These are phyloP conservation scores for Rallus limicola DNA, from an alignment of 2,113 vertebrate species.

Conservation along the genomic window DNA sequence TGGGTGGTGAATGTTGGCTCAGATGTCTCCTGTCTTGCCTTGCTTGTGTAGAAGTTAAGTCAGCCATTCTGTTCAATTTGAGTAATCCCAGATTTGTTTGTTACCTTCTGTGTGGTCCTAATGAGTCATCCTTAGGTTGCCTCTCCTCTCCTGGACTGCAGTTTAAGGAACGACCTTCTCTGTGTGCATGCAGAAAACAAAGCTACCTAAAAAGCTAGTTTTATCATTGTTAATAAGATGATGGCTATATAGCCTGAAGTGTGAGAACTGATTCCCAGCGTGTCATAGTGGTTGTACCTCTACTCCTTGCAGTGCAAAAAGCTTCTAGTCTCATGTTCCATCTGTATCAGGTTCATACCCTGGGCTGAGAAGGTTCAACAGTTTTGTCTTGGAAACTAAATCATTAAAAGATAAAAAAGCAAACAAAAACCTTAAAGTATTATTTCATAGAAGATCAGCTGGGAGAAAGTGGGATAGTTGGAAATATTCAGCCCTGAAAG, in stretches of 20 bases:
- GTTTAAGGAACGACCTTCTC: neutral
- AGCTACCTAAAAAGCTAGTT: neutral
- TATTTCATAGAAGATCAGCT: neutral
- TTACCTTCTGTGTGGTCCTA: neutral
- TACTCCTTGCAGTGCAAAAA: neutral
- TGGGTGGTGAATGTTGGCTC: neutral
- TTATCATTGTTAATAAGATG: neutral
- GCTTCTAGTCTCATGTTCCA: neutral
- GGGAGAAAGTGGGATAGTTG: neutral
- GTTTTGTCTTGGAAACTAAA: neutral
- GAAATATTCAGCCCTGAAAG: neutral
- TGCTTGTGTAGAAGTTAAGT: neutral
- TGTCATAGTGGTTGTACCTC: neutral
- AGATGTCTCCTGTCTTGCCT: fast-evolving
- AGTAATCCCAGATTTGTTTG: neutral
- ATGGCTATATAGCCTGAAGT: neutral
- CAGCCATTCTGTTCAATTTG: neutral
- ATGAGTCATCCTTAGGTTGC: neutral
- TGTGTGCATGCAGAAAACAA: neutral
- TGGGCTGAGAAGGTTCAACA: neutral
- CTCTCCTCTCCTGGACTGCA: neutral
- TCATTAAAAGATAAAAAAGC: neutral
- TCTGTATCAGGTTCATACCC: neutral
- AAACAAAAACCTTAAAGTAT: neutral
- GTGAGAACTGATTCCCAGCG: neutral